phyloP scores from a whole-genome alignment of 2,113 vertebrate species.

The Tenrec ecaudatus region DNA sequence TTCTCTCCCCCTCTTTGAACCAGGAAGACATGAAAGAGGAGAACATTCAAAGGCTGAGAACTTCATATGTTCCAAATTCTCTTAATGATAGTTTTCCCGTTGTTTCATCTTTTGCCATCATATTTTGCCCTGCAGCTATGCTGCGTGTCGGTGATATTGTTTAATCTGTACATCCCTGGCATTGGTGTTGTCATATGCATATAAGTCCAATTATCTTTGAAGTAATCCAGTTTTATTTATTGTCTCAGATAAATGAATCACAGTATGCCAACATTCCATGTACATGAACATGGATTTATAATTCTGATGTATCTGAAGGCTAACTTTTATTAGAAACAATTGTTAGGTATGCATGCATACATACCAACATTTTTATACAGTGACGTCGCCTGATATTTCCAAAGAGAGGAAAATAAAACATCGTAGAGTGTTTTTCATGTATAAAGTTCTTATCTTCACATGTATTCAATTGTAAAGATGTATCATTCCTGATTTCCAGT shows the following conservation, averaged over 20 bases:
- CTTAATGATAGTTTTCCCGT: constrained; percentile 15
- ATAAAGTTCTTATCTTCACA: neutral
- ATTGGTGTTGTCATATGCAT: neutral
- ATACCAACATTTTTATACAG: neutral
- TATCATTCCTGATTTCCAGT: neutral
- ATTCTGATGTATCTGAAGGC: neutral
- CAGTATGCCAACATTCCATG: neutral
- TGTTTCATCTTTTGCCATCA: constrained; percentile 21
- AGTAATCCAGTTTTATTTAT: constrained; percentile 21
- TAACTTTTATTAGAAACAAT: constrained; percentile 54
- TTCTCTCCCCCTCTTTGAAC: neutral
- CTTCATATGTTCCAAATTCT: neutral
- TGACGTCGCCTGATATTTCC: constrained; percentile 32
- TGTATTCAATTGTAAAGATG: neutral
- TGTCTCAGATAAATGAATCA: constrained; percentile 25
- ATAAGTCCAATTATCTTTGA: neutral
- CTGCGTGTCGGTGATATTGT: neutral
- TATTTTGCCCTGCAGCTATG: neutral
- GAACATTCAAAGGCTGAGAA: constrained; percentile 30
- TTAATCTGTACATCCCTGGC: constrained; percentile 27
- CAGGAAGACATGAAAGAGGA: constrained; percentile 2
- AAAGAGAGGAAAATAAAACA: neutral
- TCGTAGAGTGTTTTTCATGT: neutral
- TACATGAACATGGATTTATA: neutral
- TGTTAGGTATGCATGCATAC: neutral